Percentiles rank a stretch among this genome's conserved stretches.
phyloP scores from a whole-genome alignment of 1,140 invertebrate species.

The Drosophila sulfurigaster region DNA sequence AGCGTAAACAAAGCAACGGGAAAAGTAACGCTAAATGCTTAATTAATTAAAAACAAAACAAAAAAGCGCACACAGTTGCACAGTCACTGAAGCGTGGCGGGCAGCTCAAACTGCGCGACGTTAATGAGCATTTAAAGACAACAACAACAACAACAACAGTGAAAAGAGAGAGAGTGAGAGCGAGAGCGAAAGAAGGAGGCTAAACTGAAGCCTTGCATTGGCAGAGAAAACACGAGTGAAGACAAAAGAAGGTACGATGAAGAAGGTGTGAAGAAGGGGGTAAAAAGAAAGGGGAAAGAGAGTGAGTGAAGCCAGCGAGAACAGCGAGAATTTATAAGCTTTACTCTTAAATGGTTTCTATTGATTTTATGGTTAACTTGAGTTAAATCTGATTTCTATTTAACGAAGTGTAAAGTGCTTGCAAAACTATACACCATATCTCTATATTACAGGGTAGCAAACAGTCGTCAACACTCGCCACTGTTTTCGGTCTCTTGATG shows the following conservation, averaged over 20 bases:
- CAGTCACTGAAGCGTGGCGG: slow-evolving; percentile 31
- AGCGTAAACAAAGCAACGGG: slow-evolving; percentile 9
- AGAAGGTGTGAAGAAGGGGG: background rate
- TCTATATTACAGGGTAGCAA: too few relatives aligned
- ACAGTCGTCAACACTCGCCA: too few relatives aligned
- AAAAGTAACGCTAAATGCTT: slow-evolving; percentile 28
- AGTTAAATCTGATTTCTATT: too few relatives aligned
- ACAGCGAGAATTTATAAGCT: background rate
- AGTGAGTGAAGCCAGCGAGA: background rate
- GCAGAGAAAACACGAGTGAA: too few relatives aligned
- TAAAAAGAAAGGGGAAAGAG: background rate
- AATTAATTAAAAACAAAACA: slow-evolving; percentile 36
- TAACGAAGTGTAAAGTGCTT: too few relatives aligned
- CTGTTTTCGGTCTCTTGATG: too few relatives aligned
- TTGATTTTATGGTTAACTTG: background rate
- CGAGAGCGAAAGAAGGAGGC: too few relatives aligned
- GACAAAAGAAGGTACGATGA: too few relatives aligned
- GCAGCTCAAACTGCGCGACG: slow-evolving; percentile 20
- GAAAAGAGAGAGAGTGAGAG: background rate
- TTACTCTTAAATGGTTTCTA: background rate
- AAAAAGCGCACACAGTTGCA: slow-evolving; percentile 36
- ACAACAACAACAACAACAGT: too few relatives aligned
- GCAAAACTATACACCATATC: too few relatives aligned
- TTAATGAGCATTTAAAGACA: slow-evolving; percentile 10
- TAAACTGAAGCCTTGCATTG: too few relatives aligned